Conservation (phyloP, 2,113 vertebrate species). For the Hippopotamus amphibius region DNA sequence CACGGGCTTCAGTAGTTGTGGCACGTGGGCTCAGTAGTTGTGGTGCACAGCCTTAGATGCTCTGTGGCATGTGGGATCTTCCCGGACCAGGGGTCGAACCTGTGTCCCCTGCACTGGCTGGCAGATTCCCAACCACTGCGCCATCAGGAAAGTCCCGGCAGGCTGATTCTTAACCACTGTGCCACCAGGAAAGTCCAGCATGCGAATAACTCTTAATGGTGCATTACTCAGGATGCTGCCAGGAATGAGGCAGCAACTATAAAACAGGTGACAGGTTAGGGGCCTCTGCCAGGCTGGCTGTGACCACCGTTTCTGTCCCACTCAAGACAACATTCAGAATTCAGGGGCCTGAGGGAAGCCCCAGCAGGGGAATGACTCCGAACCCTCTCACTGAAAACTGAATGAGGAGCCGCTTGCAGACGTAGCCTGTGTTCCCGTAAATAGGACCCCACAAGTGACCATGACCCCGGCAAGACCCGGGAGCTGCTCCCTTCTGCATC, state of each 20-base stretch:
- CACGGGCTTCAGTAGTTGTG: no score
- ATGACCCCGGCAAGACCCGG: neutral
- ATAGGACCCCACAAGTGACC: neutral
- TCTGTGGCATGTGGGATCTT: no score
- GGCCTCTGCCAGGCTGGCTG: neutral
- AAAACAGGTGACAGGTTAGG: neutral
- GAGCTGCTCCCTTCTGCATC: neutral
- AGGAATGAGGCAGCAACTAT: neutral
- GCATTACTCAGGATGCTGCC: neutral
- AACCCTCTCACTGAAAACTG: neutral
- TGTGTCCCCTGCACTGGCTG: no score
- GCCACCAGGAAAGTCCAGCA: neutral
- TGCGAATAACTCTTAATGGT: neutral
- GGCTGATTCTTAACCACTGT: no score
- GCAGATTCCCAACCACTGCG: no score
- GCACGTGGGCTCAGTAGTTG: no score
- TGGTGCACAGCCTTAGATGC: no score
- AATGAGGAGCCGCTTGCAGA: neutral
- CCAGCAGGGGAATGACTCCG: fast-evolving
- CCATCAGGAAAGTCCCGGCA: no score
- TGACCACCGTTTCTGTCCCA: neutral
- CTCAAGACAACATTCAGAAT: neutral
- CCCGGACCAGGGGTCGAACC: no score
- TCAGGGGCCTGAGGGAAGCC: neutral
- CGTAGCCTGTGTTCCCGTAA: neutral